Conservation (phyloP, 2,797 vertebrate species). For the Siniperca obscura region DNA sequence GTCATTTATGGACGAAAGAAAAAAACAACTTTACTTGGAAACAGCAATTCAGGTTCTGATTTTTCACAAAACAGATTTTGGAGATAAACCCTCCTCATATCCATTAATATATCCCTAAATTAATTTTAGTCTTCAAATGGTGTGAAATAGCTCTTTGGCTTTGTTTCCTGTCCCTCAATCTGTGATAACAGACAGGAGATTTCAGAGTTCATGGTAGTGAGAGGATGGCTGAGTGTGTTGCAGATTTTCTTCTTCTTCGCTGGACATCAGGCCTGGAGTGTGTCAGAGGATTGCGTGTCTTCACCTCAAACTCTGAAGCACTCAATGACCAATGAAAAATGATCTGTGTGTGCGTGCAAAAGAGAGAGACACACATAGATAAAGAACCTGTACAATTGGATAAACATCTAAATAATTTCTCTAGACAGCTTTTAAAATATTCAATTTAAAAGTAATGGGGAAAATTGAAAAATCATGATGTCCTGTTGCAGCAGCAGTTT, state of each 20-base stretch:
- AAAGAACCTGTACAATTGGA: not conserved
- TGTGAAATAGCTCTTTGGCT: not conserved
- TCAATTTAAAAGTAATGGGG: not conserved
- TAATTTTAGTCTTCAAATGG: not conserved
- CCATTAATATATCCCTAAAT: not conserved
- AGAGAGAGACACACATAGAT: not conserved
- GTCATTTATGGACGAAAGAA: not conserved
- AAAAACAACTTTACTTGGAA: not conserved
- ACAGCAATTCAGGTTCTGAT: not conserved
- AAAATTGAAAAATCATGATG: not conserved
- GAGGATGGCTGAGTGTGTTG: conserved; percentile 40
- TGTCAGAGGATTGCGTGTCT: conserved; percentile 46
- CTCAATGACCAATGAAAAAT: conserved; percentile 20
- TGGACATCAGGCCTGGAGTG: conserved; percentile 66
- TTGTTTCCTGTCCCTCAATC: not conserved
- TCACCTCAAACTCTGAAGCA: conserved; percentile 30
- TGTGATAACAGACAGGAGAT: conserved; percentile 20
- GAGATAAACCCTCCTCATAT: not conserved
- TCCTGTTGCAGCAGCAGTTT: not conserved
- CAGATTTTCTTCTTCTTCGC: conserved; percentile 65
- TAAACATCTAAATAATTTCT: not conserved
- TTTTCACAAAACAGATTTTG: not conserved
- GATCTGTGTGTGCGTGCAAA: not conserved
- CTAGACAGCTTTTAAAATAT: not conserved
- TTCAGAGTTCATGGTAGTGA: conserved; percentile 45